phyloP scores from a whole-genome alignment of 2,888 invertebrate species.

The Eremobia ochroleuca region DNA sequence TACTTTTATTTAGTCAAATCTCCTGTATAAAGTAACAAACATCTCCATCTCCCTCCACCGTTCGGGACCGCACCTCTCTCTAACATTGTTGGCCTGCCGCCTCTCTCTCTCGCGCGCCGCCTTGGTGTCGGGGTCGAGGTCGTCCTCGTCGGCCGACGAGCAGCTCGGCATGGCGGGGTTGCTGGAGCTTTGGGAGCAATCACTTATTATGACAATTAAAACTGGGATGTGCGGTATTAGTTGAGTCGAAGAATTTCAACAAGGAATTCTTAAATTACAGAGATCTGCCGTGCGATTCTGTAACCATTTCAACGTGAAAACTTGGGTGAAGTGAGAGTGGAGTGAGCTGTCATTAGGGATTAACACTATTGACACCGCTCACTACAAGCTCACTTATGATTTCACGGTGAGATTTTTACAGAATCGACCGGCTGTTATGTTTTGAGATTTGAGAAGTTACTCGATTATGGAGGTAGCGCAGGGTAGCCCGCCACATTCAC shows the following conservation, averaged over 20 bases:
- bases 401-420: no score
- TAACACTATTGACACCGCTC: no score
- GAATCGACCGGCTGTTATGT: no score
- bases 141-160: conserved; percentile 96
- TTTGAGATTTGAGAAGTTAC: neutral
- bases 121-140: conserved; percentile 95
- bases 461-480: neutral
- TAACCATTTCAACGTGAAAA: no score
- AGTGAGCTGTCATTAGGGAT: no score
- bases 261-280: neutral
- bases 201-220: conserved; percentile 5
- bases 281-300: no score
- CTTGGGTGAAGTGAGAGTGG: no score
- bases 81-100: conserved; percentile 99
- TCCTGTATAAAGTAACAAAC: neutral
- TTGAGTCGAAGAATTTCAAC: no score
- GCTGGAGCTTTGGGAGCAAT: conserved; percentile 45
- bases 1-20: no score
- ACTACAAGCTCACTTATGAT: no score
- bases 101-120: conserved; percentile 98
- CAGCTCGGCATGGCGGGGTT: conserved; percentile 87
- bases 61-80: conserved; percentile 94
- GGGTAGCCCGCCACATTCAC: no score
- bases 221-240: neutral
- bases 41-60: no score